These are phyloP conservation scores for Premnoplex brunnescens DNA, from an alignment of 2,797 vertebrate species.

Conservation along the genomic window DNA sequence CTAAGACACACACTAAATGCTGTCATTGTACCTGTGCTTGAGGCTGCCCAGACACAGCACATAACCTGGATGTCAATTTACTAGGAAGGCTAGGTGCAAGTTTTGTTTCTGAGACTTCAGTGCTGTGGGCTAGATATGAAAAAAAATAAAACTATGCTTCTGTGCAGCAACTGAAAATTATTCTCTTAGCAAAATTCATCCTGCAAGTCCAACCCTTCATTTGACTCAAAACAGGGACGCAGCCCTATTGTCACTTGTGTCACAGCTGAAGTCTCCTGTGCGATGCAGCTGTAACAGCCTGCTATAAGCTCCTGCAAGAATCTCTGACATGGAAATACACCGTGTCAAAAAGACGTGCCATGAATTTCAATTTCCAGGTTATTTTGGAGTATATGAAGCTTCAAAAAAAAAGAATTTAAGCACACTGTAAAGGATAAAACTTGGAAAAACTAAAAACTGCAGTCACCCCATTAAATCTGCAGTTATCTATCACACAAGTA, in stretches of 20 bases:
- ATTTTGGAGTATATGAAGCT: not conserved
- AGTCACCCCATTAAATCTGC: not conserved
- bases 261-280: not conserved
- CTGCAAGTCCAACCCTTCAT: not conserved
- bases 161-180: not conserved
- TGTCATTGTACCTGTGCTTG: not conserved
- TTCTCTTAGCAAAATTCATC: not conserved
- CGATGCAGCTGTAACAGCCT: not conserved
- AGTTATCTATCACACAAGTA: not conserved
- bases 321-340: not conserved
- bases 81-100: accelerated
- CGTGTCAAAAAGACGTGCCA: not conserved
- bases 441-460: not conserved
- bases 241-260: not conserved
- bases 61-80: not conserved
- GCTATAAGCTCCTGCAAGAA: not conserved
- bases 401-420: not conserved
- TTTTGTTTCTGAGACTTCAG: not conserved
- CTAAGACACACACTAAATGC: not conserved
- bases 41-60: not conserved
- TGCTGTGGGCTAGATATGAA: not conserved
- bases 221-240: not conserved
- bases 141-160: not conserved
- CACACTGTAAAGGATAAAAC: not conserved
- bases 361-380: slow-evolving; percentile 14